A percentile compares a stretch with the other conserved stretches of the same genome.
phyloP scores from a whole-genome alignment of 2,113 vertebrate genomes.

The Psittacula cyanocephala region DNA sequence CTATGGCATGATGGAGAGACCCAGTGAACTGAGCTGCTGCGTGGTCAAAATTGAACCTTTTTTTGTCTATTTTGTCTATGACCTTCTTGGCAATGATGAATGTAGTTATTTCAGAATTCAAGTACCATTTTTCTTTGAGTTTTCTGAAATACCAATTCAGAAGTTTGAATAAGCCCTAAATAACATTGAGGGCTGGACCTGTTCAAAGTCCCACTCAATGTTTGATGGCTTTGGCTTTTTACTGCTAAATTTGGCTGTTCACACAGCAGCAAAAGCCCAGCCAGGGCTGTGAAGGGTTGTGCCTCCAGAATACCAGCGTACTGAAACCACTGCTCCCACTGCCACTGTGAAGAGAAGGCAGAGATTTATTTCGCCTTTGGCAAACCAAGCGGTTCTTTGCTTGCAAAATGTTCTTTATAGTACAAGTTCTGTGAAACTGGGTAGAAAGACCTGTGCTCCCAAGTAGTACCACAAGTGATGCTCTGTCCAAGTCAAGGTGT shows the following conservation, averaged over 20 bases:
- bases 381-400: neutral
- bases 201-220: neutral
- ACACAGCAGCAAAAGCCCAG: neutral
- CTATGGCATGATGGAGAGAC: neutral
- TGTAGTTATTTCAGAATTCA: neutral
- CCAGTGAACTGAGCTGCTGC: neutral
- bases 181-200: neutral
- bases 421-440: neutral
- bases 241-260: neutral
- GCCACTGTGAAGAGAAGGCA: neutral
- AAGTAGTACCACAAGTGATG: neutral
- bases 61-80: neutral
- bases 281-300: neutral
- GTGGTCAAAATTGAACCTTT: neutral
- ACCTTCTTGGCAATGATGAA: neutral
- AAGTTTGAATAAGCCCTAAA: neutral
- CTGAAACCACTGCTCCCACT: neutral
- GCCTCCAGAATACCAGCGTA: neutral
- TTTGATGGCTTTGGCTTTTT: neutral
- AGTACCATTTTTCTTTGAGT: neutral
- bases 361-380: neutral
- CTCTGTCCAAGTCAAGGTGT: neutral
- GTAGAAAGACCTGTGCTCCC: neutral
- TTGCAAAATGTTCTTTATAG: neutral
- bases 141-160: slow-evolving; percentile 2